phyloP scores from a whole-genome alignment of 2,113 vertebrate species.

The Apteryx mantelli region DNA sequence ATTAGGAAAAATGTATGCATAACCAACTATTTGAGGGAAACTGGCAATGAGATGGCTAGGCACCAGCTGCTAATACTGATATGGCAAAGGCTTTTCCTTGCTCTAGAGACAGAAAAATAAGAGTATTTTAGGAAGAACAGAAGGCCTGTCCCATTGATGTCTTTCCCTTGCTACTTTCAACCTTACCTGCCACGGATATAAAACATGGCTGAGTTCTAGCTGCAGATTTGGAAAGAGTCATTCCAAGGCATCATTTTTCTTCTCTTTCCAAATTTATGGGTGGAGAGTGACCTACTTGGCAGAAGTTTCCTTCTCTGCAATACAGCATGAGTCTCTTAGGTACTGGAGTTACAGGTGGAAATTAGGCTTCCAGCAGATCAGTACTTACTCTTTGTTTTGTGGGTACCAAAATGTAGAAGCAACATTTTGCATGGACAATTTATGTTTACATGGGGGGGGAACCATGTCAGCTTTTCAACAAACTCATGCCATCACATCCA shows the following conservation, averaged over 20 bases:
- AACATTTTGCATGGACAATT: not conserved
- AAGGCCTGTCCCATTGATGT: not conserved
- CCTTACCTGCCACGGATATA: not conserved
- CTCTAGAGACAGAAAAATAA: not conserved
- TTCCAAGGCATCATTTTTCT: accelerated
- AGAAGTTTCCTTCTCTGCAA: not conserved
- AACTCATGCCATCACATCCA: not conserved
- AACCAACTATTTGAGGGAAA: not conserved
- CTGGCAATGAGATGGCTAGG: not conserved
- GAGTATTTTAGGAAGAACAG: not conserved
- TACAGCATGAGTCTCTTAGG: not conserved
- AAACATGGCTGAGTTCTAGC: not conserved
- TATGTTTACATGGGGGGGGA: not conserved
- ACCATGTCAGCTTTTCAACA: not conserved
- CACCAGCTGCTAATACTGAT: not conserved
- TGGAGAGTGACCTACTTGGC: not conserved
- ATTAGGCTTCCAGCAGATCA: not conserved
- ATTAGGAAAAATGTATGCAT: not conserved
- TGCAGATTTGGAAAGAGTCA: not conserved
- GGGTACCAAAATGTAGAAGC: not conserved
- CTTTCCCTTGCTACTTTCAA: not conserved
- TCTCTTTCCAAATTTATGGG: not conserved
- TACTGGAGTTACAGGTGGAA: not conserved
- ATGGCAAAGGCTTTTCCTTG: not conserved
- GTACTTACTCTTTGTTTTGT: not conserved